Evolutionary conservation across 2,113 vertebrate species (phyloP), one percentile per base, ranked within the genome.

Genomic region (Macrotus californicus): DNA sequence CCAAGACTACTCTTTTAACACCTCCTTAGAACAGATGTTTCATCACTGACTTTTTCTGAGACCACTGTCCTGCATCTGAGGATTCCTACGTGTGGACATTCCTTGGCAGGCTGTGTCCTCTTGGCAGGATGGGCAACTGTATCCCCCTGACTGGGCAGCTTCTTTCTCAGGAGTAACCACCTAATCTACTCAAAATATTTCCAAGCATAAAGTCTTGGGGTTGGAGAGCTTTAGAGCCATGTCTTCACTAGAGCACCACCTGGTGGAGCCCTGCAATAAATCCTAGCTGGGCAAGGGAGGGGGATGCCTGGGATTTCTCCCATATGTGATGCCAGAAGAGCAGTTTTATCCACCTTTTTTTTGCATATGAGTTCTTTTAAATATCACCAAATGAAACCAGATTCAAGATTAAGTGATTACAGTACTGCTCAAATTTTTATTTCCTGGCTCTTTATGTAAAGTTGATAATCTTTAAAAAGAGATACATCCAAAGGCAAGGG

Each of bases 171-270:
- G 24, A 54, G 69, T 59, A 91, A 80, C 69, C 26, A 80, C 24
- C 69, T 67, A 69, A 76, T 41, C 73, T 61, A 80, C 48, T 86
- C 39, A 82, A 77, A 94, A 36, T 22, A 61, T 31, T 89, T 83
- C 46, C 64, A 94, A 77, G 48, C 80, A 64, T 59, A 75, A 79
- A 72, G 64, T 54, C 31, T 77, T 59, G n/a, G 43, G 24, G 54
- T 79, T 92, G 64, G 46, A 66, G 80, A 94, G 29, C 34, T 75
- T 87, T 67, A 2, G 5, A 67, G 41, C 36, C 91, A 46, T 41
- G 14, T 96, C 96, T 95, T 97, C 94, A 66, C 96, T 80, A 93
- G 75, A 96, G 91, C 87, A 39, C 97, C 97, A 97, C 91, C 97
- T 97, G 96, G 95, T 98, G 97, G 97, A 96, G 1, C 12, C 15